These are phyloP conservation scores for Poecilia gillii DNA, from an alignment of 2,797 vertebrate genomes.

Conservation along the genomic window DNA sequence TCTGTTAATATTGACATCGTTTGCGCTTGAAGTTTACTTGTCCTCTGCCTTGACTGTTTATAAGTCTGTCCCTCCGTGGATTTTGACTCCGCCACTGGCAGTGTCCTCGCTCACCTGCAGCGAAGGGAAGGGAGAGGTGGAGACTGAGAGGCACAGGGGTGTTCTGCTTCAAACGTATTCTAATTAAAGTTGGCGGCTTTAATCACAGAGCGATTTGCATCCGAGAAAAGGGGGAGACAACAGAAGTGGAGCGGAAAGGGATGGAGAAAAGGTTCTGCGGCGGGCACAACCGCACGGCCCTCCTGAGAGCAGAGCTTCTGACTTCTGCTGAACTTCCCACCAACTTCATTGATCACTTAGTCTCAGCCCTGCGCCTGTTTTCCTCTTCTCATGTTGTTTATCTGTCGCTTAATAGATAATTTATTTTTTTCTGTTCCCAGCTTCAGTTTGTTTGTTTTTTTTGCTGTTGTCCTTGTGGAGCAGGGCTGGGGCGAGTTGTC, in stretches of 20 bases:
- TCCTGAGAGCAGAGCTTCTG: constrained; percentile 30
- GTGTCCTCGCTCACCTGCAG: constrained; percentile 55
- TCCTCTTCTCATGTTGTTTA: constrained; percentile 11
- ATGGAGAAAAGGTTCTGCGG: constrained; percentile 11
- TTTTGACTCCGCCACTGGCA: constrained; percentile 59
- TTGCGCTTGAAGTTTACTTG: constrained; percentile 24
- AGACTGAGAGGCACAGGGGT: constrained; percentile 41
- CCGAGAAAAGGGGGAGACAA: constrained; percentile 25
- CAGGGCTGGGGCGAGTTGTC: constrained; percentile 49
- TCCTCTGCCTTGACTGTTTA: constrained; percentile 8
- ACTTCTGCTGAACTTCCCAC: constrained; percentile 28
- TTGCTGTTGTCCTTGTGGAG: constrained; percentile 24
- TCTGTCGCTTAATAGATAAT: constrained; percentile 26
- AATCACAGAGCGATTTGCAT: constrained; percentile 69
- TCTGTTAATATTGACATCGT: constrained; percentile 10
- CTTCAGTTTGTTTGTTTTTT: not conserved
- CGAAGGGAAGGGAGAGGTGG: constrained; percentile 35
- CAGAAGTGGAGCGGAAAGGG: constrained; percentile 19
- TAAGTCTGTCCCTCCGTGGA: constrained; percentile 14
- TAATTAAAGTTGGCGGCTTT: constrained; percentile 78
- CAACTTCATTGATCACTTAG: constrained; percentile 8
- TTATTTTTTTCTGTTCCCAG: constrained; percentile 22
- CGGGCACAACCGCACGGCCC: constrained; percentile 25
- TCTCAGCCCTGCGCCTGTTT: not conserved
- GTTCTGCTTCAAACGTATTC: constrained; percentile 44